Evolutionary conservation across 2,113 vertebrate species (phyloP).

Genomic region (Blennius ocellaris): DNA sequence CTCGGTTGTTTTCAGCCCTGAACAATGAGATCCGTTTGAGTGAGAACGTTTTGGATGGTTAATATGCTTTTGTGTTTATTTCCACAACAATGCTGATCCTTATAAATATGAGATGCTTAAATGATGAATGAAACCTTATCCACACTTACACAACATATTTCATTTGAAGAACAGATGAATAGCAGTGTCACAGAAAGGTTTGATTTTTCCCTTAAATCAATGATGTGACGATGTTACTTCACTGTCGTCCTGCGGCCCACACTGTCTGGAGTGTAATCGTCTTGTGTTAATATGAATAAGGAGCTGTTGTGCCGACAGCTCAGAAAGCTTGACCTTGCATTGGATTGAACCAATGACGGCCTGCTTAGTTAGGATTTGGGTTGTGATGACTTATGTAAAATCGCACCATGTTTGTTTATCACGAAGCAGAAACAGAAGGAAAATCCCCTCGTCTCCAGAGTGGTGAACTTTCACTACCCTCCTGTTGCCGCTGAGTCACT

Average conservation of each 20-base stretch:
- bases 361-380: slow-evolving; percentile 12
- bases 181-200: slow-evolving; percentile 1
- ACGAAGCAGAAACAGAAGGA: background rate
- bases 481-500: background rate
- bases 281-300: slow-evolving; percentile 2
- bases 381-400: slow-evolving; percentile 11
- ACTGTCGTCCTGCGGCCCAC: background rate
- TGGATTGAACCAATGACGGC: slow-evolving; percentile 2
- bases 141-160: slow-evolving; percentile 13
- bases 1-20: slow-evolving; percentile 2
- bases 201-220: slow-evolving; percentile 10
- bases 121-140: slow-evolving; percentile 23
- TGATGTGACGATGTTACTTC: background rate
- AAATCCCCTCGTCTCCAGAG: slow-evolving; percentile 16
- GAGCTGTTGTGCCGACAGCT: background rate
- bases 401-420: slow-evolving; percentile 16
- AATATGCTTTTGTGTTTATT: slow-evolving; percentile 25
- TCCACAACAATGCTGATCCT: slow-evolving; percentile 1
- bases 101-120: slow-evolving; percentile 15
- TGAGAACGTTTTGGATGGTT: slow-evolving; percentile 4
- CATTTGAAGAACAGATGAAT: slow-evolving; percentile 10
- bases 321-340: background rate
- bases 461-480: background rate
- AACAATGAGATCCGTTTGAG: slow-evolving; percentile 1
- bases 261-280: slow-evolving; percentile 9